A percentile compares a stretch with the other conserved stretches of the same genome.
These are phyloP conservation scores for Erebia aethiops DNA, from an alignment of 2,888 invertebrate genomes.

Conservation along the genomic window DNA sequence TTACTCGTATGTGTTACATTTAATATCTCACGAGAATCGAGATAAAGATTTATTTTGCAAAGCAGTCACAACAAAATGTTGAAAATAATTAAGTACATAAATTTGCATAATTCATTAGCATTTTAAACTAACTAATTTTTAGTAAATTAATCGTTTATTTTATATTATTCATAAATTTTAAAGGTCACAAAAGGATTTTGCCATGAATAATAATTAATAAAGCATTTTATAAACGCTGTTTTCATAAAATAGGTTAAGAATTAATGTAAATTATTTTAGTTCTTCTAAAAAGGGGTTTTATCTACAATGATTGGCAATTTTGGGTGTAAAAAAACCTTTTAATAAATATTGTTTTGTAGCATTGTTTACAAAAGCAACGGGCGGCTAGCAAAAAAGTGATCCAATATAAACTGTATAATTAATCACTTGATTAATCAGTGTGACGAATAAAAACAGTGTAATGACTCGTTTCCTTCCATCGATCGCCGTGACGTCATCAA, in stretches of 20 bases:
- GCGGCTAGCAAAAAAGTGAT: constrained; percentile 55
- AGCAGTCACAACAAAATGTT: neutral
- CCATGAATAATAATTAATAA: no score
- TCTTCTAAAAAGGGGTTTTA: neutral
- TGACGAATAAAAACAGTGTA: constrained; percentile 82
- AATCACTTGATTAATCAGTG: constrained; percentile 83
- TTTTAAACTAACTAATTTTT: neutral
- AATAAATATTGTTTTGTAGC: constrained; percentile 13
- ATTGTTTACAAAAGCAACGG: constrained; percentile 31
- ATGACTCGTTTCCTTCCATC: constrained; percentile 81
- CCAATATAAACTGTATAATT: constrained; percentile 79
- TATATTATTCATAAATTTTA: no score
- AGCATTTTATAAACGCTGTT: no score
- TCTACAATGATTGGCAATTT: constrained; percentile 5
- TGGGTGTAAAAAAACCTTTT: neutral
- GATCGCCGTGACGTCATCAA: constrained; percentile 79
- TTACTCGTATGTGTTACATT: no score
- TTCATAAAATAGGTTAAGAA: neutral
- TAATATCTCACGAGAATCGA: no score
- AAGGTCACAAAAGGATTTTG: no score
- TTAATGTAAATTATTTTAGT: neutral
- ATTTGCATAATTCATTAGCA: constrained; percentile 1
- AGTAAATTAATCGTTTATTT: neutral
- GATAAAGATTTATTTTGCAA: neutral
- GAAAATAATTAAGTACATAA: neutral